Base-by-base conservation (phyloP, 2,888 invertebrate genomes). In the Netelia melanura region DNA sequence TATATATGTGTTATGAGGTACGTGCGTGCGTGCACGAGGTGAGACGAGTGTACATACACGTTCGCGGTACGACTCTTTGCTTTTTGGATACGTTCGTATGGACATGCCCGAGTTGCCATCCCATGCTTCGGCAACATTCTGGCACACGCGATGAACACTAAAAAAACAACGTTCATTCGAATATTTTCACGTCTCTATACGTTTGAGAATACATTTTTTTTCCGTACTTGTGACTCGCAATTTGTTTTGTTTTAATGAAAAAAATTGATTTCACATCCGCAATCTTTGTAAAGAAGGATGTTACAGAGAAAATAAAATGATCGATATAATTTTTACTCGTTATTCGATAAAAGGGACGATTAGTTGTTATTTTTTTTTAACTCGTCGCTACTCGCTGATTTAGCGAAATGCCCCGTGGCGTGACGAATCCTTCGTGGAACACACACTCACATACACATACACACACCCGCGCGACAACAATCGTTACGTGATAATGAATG, bases 401-500 rank as follows among this genome's bases (percentile, higher is more conserved):
- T 62, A 74, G 14, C 62, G 48, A 62, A 21, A 48, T 23, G n/a
- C 23, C 14, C 48, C 14, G 48, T 48, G 48, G 80, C 80, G 84
- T 84, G 76, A 84, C 80, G 76, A 81, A 76, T 75, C 58, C 38
- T 76, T 76, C 70, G 43, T 61, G 71, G 67, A 71, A 71, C 65
- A 76, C 71, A 17, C 17, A 17, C 17, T 17, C 17, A 17, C 17
- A 17, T 17, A 17, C 17, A 17, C 17, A 17, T 17, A 76, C 54
- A 76, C 43, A 71, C 65, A 76, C 71, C 72, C 54, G 71, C 43
- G 30, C 58, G 74, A 76, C 76, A 81, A 84, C 80, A 84, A 81
- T 84, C 71, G 80, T 84, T 84, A 78, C 81, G 81, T 78, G 81
- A 84, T 84, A 81, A 78, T 84, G 84, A 79, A 85, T 81, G 84